A percentile compares a stretch with the other conserved stretches of the same genome.
These are phyloP conservation scores for Atta cephalotes DNA, from an alignment of 1,140 invertebrate genomes.

Conservation along the genomic window DNA sequence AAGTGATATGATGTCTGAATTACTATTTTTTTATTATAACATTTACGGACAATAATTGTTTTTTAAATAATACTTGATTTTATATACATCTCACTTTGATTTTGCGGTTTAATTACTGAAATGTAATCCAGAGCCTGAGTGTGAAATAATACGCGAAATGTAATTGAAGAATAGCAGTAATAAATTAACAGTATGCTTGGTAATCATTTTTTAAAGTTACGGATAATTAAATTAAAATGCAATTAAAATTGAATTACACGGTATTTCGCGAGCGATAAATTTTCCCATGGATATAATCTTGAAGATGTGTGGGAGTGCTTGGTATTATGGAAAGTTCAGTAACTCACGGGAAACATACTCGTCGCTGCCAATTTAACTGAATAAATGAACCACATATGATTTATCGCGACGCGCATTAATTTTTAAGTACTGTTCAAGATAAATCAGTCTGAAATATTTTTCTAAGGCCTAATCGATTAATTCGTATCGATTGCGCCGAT, in stretches of 20 bases:
- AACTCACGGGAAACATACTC: too few species aligned
- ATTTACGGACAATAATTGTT: not conserved
- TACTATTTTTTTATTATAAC: not conserved
- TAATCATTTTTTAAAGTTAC: not conserved
- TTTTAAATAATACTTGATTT: not conserved
- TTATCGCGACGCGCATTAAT: not conserved
- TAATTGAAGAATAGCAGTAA: not conserved
- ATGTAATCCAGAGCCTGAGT: too few species aligned
- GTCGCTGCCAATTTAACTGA: too few species aligned
- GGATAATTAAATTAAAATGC: not conserved
- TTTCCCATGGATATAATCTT: too few species aligned
- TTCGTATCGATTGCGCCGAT: not conserved
- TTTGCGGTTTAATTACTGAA: too few species aligned
- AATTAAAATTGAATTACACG: too few species aligned
- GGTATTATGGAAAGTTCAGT: too few species aligned
- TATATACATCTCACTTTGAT: too few species aligned
- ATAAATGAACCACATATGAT: too few species aligned
- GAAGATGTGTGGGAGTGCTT: too few species aligned
- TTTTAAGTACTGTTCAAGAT: not conserved
- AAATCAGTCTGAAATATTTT: not conserved
- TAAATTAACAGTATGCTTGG: not conserved
- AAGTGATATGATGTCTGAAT: not conserved
- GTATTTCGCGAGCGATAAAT: too few species aligned
- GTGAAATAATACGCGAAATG: too few species aligned
- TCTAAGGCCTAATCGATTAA: not conserved